Conservation (phyloP, 2,797 vertebrate species). For the Sebastes umbrosus region DNA sequence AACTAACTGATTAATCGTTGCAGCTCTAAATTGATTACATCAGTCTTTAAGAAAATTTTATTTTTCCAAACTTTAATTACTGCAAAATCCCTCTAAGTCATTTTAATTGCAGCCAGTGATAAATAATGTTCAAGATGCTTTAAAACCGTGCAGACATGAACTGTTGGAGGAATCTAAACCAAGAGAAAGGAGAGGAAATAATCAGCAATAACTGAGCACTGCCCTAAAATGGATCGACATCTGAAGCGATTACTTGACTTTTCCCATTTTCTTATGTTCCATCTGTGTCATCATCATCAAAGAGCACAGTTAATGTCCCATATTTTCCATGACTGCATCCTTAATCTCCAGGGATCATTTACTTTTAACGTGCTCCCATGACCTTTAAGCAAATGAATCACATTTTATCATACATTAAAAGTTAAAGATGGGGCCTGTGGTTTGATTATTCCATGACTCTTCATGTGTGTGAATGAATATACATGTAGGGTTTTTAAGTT, state of each 20-base stretch:
- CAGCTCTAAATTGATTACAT: background rate
- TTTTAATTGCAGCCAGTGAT: background rate
- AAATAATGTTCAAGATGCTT: background rate
- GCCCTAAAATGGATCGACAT: conserved; percentile 2
- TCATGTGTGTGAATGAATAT: background rate
- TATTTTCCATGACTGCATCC: conserved; percentile 73
- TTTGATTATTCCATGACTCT: background rate
- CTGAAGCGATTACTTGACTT: conserved; percentile 4
- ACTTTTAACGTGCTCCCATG: conserved; percentile 53
- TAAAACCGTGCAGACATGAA: background rate
- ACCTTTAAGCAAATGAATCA: conserved; percentile 43
- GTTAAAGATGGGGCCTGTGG: background rate
- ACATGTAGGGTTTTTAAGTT: background rate
- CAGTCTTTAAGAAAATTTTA: background rate
- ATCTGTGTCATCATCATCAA: conserved; percentile 65
- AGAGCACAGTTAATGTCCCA: conserved; percentile 40
- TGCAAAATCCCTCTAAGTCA: background rate
- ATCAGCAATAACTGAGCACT: background rate
- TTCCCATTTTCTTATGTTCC: conserved; percentile 46
- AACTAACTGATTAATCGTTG: too few species aligned
- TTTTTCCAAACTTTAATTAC: background rate
- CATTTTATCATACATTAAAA: background rate
- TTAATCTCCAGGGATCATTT: conserved; percentile 57
- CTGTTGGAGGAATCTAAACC: background rate
- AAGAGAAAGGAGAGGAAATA: conserved; percentile 6